Base-by-base conservation (phyloP, 2,888 invertebrate species). In the Cantharis rufa region DNA sequence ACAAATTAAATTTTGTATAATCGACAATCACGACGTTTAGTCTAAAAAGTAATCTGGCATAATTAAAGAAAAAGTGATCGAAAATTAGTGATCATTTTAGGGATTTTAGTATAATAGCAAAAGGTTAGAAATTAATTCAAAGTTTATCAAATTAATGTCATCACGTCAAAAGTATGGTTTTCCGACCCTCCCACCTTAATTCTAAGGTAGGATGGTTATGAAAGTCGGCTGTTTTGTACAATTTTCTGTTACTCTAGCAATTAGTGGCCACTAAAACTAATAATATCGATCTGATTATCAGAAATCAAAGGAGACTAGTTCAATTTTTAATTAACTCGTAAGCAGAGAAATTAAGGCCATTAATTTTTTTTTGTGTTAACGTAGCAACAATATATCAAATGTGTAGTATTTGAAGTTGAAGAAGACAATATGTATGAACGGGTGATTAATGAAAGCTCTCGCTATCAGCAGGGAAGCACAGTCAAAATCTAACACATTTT, bases 371-470 rank as follows among this genome's bases (percentile, higher is more conserved):
- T 69, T 27, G 69, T 69, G 69, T 69, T 69, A 62, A 63, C 63
- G 61, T 73, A 69, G 73, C 69, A 69, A 73, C 73, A 69, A 73
- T 73, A 73, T 73, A 73, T 73, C 73, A 73, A 73, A 69, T 73
- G 69, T 73, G 69, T 74, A 70, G 70, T 61, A 74, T 74, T 74
- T 62, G 70, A 74, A 74, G 74, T 74, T 74, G 73, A 74, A 74
- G 74, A 74, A 69, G 74, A 74, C 74, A 74, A 74, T 74, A 74
- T 74, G 74, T 69, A 74, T 70, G 74, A 74, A 70, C 70, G 70
- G 70, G 74, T 74, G 74, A 74, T 74, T 74, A 74, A 74, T 66
- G 64, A 66, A 66, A 48, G 70, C 64, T 70, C 70, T 70, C 63
- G 70, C 70, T 74, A 70, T 74, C 74, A 74, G 74, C 70, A 63